Base-by-base conservation (phyloP, 2,113 vertebrate genomes). In the Hemichromis elongatus region DNA sequence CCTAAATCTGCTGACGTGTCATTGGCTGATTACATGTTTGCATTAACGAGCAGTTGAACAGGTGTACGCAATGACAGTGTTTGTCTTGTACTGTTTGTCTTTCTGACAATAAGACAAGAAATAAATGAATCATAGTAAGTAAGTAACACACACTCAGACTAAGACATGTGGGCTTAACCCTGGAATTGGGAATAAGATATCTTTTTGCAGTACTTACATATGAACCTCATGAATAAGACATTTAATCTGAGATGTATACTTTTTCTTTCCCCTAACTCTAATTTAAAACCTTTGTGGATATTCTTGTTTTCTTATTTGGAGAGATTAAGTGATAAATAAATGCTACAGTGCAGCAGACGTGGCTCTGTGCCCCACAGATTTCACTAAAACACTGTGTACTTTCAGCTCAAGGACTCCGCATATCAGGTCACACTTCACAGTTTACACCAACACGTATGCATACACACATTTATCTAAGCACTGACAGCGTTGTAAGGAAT, bases 391-490 rank as follows among this genome's bases (percentile, higher is more conserved):
- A 86, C 40, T 35, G 55, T 75, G 79, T 78, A 37, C 79, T 79
- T 79, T 83, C 42, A 84, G 47, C 68, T 81, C 82, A 87, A 85
- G 78, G 86, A 79, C 78, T 84, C 42, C 16, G 21, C 77, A 83
- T 85, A 82, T 82, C 52, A 87, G 84, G 42, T 87, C 82, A 87
- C 85, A 80, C 59, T 52, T 75, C 68, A 50, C 68, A 73, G 56
- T 82, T 77, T 13, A 90, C 63, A 84, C 30, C 21, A 56, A 82
- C 81, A 86, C 47, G 59, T 63, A 66, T 42, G n/a, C 33, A 66
- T 52, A 77, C 54, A 78, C 66, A 77, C 79, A 87, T 8, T 19
- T 52, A 54, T 77, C 45, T 80, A 75, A 63, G 52, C 40, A 77
- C 57, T 77, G 53, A 68, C 85, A 88, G 61, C 37, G 35, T 35